Conservation (phyloP, 2,797 vertebrate genomes). For the Gambelia wislizenii region DNA sequence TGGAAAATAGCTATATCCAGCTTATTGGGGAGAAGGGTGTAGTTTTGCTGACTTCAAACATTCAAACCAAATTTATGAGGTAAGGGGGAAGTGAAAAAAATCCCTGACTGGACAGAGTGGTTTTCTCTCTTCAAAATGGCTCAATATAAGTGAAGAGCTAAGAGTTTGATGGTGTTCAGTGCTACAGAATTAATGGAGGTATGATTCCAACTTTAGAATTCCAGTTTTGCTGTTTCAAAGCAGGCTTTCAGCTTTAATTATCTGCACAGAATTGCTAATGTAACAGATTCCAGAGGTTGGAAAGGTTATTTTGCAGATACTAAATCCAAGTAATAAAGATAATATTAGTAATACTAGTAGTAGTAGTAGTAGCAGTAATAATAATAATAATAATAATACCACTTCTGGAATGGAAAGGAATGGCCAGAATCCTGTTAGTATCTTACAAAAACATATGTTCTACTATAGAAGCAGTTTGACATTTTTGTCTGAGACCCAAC, state of each 20-base stretch:
- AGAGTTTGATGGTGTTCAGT: not conserved
- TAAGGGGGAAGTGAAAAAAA: conserved; percentile 3
- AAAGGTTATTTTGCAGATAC: no score
- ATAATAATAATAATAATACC: no score
- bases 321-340: no score
- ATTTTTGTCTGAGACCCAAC: no score
- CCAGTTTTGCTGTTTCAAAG: not conserved
- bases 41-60: conserved; percentile 31
- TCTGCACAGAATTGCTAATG: not conserved
- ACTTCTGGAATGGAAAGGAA: no score
- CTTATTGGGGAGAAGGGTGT: conserved; percentile 8
- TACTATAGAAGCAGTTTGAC: no score
- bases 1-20: not conserved
- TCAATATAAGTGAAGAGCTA: not conserved
- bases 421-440: no score
- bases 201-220: not conserved
- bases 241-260: not conserved
- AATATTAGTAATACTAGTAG: no score
- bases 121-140: not conserved
- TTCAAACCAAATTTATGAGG: conserved; percentile 37
- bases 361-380: no score
- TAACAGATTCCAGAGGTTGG: not conserved
- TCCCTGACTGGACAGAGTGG: not conserved
- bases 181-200: not conserved
- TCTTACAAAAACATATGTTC: no score